Percentiles rank a stretch among this genome's conserved stretches.
Conservation (phyloP, 1,140 invertebrate genomes). For the Scaptomyza pallida region DNA sequence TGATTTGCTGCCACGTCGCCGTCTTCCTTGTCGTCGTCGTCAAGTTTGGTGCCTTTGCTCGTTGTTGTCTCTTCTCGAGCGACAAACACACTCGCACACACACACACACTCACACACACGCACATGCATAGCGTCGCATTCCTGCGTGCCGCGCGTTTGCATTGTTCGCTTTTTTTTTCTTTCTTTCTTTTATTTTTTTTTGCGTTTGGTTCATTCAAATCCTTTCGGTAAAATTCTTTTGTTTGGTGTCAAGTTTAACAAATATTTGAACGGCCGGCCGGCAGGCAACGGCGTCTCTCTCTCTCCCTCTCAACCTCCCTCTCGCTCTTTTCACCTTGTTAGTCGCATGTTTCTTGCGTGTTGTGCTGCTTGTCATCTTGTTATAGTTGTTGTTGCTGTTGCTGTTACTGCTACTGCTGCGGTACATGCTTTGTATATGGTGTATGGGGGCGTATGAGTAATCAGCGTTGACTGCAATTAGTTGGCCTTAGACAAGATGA, state of each 20-base stretch:
- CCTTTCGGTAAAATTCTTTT: slow-evolving; percentile 83
- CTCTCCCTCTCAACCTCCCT: too few relatives aligned
- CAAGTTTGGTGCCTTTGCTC: slow-evolving; percentile 12
- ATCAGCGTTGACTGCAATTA: slow-evolving; percentile 68
- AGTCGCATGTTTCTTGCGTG: slow-evolving; percentile 61
- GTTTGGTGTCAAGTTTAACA: slow-evolving; percentile 84
- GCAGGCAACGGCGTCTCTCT: slow-evolving; percentile 56
- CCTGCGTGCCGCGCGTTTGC: slow-evolving; percentile 66
- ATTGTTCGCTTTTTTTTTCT: slow-evolving; percentile 54
- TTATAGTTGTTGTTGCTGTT: slow-evolving; percentile 26
- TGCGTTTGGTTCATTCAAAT: slow-evolving; percentile 70
- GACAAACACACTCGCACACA: not conserved
- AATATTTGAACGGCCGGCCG: slow-evolving; percentile 71
- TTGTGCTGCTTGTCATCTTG: slow-evolving; percentile 60
- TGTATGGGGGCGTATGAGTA: slow-evolving; percentile 72
- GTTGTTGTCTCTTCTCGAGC: not conserved
- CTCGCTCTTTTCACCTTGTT: slow-evolving; percentile 36
- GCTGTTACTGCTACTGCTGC: slow-evolving; percentile 20
- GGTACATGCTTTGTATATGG: slow-evolving; percentile 14
- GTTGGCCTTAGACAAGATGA: slow-evolving; percentile 56
- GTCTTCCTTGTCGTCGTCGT: slow-evolving; percentile 13
- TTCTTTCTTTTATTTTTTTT: too few relatives aligned
- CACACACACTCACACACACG: not conserved
- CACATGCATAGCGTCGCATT: slow-evolving; percentile 45
- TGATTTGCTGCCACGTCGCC: slow-evolving; percentile 65